These are phyloP conservation scores for Micromys minutus DNA, from an alignment of 2,113 vertebrate species.

Conservation along the genomic window DNA sequence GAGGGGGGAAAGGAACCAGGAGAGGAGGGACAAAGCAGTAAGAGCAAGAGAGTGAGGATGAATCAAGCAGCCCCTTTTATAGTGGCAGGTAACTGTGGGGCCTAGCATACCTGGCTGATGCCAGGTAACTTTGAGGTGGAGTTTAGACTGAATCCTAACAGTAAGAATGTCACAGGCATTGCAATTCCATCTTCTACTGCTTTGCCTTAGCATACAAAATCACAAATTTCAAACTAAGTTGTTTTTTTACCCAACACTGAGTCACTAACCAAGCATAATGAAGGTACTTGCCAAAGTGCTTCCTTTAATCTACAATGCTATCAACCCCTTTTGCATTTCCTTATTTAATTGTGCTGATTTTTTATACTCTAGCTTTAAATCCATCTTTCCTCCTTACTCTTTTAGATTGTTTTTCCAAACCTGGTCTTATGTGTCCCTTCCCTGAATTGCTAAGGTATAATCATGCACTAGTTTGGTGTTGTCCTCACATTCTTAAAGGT, in stretches of 20 bases:
- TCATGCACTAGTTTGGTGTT: constrained; percentile 26
- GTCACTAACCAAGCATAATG: constrained; percentile 19
- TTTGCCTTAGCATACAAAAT: not conserved
- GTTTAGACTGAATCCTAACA: too few relatives aligned
- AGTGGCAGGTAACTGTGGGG: too few relatives aligned
- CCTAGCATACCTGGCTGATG: too few relatives aligned
- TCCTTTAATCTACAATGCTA: not conserved
- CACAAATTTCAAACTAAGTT: constrained; percentile 25
- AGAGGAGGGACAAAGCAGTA: too few relatives aligned
- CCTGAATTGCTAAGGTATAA: constrained; percentile 49
- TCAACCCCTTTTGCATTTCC: not conserved
- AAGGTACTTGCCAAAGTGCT: not conserved
- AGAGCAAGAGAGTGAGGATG: too few relatives aligned
- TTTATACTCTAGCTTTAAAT: constrained; percentile 48
- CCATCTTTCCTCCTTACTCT: not conserved
- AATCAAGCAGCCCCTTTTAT: too few relatives aligned
- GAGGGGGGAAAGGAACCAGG: too few relatives aligned
- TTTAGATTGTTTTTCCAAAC: not conserved
- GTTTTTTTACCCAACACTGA: constrained; percentile 1
- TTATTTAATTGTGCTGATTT: constrained; percentile 47
- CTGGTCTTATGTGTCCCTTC: not conserved
- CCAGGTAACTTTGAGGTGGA: too few relatives aligned
- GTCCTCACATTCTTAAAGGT: constrained; percentile 43
- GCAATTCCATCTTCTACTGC: not conserved
- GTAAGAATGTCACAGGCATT: constrained; percentile 12